Conservation (phyloP, 1,140 invertebrate species). For the Maconellicoccus hirsutus region DNA sequence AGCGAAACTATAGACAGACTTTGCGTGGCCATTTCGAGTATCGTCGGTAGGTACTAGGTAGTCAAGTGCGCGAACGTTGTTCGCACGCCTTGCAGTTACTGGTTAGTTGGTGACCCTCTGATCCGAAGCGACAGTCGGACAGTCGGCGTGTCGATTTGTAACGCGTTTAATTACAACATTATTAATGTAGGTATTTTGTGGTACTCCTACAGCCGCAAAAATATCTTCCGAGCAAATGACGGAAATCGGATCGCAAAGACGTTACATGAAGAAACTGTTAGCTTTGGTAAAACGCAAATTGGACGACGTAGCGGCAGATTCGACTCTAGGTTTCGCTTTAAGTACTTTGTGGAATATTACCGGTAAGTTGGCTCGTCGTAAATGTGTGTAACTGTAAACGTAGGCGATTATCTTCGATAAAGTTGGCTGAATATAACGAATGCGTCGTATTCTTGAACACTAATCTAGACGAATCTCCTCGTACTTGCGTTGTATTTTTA, state of each 20-base stretch:
- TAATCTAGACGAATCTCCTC: slow-evolving; percentile 56
- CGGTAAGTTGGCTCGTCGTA: slow-evolving; percentile 33
- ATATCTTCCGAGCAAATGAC: slow-evolving; percentile 65
- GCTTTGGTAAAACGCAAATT: slow-evolving; percentile 54
- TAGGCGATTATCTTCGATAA: too few species aligned
- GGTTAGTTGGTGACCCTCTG: too few species aligned
- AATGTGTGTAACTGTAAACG: too few species aligned
- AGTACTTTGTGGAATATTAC: slow-evolving; percentile 76
- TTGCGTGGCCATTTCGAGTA: slow-evolving; percentile 73
- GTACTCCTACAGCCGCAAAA: slow-evolving; percentile 44
- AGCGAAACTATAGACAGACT: slow-evolving; percentile 65
- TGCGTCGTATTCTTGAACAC: too few species aligned
- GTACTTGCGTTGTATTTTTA: slow-evolving; percentile 60
- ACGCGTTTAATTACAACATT: too few species aligned
- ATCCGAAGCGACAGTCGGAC: too few species aligned
- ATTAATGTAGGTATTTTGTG: too few species aligned
- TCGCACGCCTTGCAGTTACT: too few species aligned
- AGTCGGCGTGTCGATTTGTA: too few species aligned
- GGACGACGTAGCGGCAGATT: slow-evolving; percentile 47
- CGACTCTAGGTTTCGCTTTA: slow-evolving; percentile 68
- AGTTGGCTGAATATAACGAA: too few species aligned
- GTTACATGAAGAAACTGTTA: slow-evolving; percentile 63
- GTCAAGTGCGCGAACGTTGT: too few species aligned
- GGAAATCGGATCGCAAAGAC: slow-evolving; percentile 50
- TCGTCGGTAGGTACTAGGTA: slow-evolving; percentile 39